Base-by-base conservation (phyloP, 2,797 vertebrate genomes). In the Onychomys leucogaster region DNA sequence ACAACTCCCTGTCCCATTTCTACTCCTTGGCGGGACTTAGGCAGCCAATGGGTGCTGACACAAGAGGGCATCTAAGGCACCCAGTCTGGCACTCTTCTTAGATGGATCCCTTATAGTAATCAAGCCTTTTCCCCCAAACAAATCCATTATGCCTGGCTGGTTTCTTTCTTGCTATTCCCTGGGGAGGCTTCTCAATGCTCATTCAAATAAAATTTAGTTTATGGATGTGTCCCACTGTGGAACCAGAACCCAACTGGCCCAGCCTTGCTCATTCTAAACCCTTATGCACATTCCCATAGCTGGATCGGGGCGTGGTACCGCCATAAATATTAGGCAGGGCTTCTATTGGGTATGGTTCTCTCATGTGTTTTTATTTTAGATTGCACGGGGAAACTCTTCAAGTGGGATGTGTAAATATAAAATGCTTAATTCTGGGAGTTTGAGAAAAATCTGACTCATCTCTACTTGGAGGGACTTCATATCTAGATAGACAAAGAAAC, bases 141-240 rank as follows among this genome's bases (percentile, higher is more conserved):
- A 37, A 91, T 76, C 76, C 65, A 46, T 61, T 32, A 49, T 55
- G 34, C 46, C 73, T 92, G 83, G 46, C 61, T 93, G 92, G 49
- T 75, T 85, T 96, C 34, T 93, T 32, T 46, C 55, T 73, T 89
- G 57, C 32, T 34, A 57, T 41, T 88, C 34, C 89, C 73, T 55
- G 55, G 25, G 12, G 67, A 81, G 41, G 52, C 55, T 57, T 81
- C 82, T 90, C 32, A 55, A 46, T 14, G 19, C 29, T n/a, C 5
- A 34, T 77, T 57, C 71, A 88, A 76, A 94, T 63, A 67, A 85
- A 85, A n/a, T 78, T 85, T 25, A 37, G 94, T 71, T 90, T 69
- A 37, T 76, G 34, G 27, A 71, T 76, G 34, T 57, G 19, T 91
- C 71, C 57, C 59, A 90, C 80, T 2, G 13, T 3, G 25, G 49